Evolutionary conservation across 1,140 invertebrate species (phyloP), one percentile per base, ranked within the genome.

Genomic region (Copidosoma floridanum): DNA sequence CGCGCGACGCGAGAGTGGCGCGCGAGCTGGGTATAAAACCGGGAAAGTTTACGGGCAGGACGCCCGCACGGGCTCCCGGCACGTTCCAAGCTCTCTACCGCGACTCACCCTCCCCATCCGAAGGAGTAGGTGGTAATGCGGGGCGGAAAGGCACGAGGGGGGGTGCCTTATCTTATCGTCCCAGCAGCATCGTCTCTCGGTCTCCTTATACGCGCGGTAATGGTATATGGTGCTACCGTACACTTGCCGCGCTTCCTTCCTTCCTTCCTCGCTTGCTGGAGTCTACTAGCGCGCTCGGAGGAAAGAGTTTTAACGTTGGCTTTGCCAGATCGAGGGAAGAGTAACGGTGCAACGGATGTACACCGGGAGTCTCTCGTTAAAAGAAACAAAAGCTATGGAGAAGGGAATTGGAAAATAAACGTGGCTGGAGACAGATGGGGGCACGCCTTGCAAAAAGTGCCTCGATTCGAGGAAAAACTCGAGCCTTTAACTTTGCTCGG

Each of bases 91-190:
- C 47, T 20, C 26, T 20, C 8, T 35, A n/a, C 48, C 27, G 35
- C 56, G 57, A 32, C 67, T 65, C 66, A 50, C 65, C 61, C 37
- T 53, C 38, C 61, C 65, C 61, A 68, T 65, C 65, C 63, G 59
- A 48, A 57, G 27, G 61, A 69, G 63, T 69, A 69, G 65, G 65
- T 69, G 65, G 61, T 71, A 71, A 71, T 71, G 67, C 54, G 63
- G 51, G 64, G 64, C 63, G 61, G 64, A 46, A 41, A n/a, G 63
- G 66, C 63, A n/a, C n/a, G n/a, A n/a, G 59, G 37, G 51, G 58
- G 53, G 60, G 46, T 51, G 50, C 63, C 64, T 66, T 66, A 71
- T 70, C 70, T 71, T 71, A 71, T 68, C 66, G 53, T 55, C 46
- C 23, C 37, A 27, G 54, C 29, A 62, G 7, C 61, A 38, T 23